Evolutionary conservation across 2,797 vertebrate genomes (phyloP).

Genomic region (Periparus ater): DNA sequence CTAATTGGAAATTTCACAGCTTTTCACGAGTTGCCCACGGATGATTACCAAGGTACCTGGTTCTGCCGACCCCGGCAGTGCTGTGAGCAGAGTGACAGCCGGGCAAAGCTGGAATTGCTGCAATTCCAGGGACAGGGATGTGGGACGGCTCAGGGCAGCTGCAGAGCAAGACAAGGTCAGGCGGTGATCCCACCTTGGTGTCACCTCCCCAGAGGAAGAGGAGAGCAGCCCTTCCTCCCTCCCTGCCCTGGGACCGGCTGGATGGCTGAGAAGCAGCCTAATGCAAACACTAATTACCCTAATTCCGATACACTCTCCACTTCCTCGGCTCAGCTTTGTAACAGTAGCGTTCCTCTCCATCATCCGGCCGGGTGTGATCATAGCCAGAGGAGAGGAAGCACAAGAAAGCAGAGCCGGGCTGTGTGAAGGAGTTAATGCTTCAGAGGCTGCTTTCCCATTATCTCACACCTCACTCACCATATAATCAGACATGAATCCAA

Average conservation of each 20-base stretch:
- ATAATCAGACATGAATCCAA: background rate
- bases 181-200: rapidly evolving
- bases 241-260: rapidly evolving
- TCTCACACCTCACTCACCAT: background rate
- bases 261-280: background rate
- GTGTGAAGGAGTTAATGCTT: background rate
- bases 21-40: background rate
- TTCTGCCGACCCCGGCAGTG: background rate
- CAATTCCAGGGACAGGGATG: rapidly evolving
- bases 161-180: background rate
- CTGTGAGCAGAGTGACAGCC: rapidly evolving
- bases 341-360: rapidly evolving
- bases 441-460: background rate
- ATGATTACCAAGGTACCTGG: background rate
- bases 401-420: background rate
- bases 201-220: background rate
- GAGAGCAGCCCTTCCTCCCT: background rate
- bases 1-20: constrained; percentile 31
- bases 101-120: background rate
- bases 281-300: constrained; percentile 22
- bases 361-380: background rate
- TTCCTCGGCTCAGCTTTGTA: background rate
- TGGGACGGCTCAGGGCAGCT: rapidly evolving
- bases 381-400: background rate
- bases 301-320: background rate